Conservation (phyloP, 2,797 vertebrate species). For the Chromis chromis region DNA sequence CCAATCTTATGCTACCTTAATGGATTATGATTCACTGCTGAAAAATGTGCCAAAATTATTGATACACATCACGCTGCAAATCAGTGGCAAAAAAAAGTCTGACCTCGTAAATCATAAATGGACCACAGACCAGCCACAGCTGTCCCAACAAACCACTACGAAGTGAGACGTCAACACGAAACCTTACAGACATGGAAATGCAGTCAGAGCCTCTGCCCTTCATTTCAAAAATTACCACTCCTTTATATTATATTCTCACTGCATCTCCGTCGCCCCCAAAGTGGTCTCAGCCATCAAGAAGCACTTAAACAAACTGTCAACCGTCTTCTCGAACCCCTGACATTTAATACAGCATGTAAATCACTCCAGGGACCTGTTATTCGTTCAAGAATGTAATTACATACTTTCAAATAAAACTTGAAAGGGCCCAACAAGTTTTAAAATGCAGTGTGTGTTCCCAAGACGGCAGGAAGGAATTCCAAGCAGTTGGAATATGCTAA, state of each 20-base stretch:
- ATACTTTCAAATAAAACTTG: constrained; percentile 99
- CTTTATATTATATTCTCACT: constrained; percentile 61
- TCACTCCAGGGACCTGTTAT: constrained; percentile 94
- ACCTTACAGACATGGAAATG: constrained; percentile 16
- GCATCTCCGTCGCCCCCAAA: constrained; percentile 45
- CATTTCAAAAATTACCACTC: constrained; percentile 32
- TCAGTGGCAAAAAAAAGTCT: constrained; percentile 18
- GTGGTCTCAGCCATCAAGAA: constrained; percentile 62
- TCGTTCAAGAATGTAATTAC: constrained; percentile 99
- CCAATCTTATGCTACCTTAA: constrained; percentile 23
- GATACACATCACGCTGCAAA: constrained; percentile 22
- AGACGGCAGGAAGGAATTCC: constrained; percentile 95
- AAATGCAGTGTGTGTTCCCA: constrained; percentile 95
- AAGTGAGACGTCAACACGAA: constrained; percentile 50
- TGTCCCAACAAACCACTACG: constrained; percentile 9
- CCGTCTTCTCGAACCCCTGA: constrained; percentile 91
- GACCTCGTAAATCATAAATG: constrained; percentile 41
- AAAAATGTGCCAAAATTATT: constrained; percentile 14
- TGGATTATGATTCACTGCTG: constrained; percentile 7
- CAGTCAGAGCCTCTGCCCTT: constrained; percentile 25
- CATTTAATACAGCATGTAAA: constrained; percentile 98
- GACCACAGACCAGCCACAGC: constrained; percentile 25
- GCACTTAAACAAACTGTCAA: constrained; percentile 85
- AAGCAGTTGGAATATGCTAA: constrained; percentile 98
- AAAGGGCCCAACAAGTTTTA: constrained; percentile 98